Percentiles rank a stretch among this genome's conserved stretches.
These are phyloP conservation scores for Polyommatus icarus DNA, from an alignment of 2,888 invertebrate species.

Conservation along the genomic window DNA sequence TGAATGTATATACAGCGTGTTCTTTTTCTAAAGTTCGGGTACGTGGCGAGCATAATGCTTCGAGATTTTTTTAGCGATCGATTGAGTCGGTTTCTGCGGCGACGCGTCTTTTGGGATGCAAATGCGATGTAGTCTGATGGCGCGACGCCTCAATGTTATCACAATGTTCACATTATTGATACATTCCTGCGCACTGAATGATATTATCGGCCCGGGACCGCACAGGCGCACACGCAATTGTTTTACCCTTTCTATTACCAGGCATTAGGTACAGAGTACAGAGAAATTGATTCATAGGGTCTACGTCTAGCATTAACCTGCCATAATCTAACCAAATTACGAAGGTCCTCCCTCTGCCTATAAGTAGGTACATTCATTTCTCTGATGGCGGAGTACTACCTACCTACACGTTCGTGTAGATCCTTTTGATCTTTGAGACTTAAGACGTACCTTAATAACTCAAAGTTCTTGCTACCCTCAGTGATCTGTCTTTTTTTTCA, in stretches of 20 bases:
- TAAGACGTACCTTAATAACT: no score
- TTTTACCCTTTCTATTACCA: constrained; percentile 1
- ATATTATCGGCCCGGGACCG: background rate
- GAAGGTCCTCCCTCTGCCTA: background rate
- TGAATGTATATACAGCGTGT: constrained; percentile 43
- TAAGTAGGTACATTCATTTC: no score
- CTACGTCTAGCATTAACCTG: background rate
- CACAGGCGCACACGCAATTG: background rate
- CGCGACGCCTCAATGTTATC: constrained; percentile 62
- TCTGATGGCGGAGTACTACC: no score
- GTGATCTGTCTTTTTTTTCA: no score
- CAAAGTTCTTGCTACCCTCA: no score
- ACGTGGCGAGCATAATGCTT: constrained; percentile 69
- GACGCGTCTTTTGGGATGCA: constrained; percentile 69
- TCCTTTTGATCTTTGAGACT: background rate
- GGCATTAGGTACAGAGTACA: background rate
- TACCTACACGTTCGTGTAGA: background rate
- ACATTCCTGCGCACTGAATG: constrained; percentile 23
- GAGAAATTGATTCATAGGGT: background rate
- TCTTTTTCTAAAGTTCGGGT: constrained; percentile 41
- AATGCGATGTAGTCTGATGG: constrained; percentile 67
- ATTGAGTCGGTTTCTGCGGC: constrained; percentile 74
- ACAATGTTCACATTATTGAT: constrained; percentile 24
- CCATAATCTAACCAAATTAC: background rate
- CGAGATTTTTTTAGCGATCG: constrained; percentile 76